Conservation (phyloP, 1,140 invertebrate species). For the Ceratina australensis region DNA sequence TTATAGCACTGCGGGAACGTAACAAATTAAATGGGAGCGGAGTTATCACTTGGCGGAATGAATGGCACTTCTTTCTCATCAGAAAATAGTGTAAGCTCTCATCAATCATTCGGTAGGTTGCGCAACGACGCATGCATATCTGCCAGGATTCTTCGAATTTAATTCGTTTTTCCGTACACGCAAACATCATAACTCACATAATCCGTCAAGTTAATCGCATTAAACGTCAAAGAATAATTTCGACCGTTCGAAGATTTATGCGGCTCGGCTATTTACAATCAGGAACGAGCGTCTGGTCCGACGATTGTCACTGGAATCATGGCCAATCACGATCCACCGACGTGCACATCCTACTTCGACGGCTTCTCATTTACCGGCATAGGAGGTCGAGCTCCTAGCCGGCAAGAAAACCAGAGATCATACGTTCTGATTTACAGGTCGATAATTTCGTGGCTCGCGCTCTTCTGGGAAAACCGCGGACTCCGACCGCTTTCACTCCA, state of each 20-base stretch:
- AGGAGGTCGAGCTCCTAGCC: slow-evolving; percentile 14
- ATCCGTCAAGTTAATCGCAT: slow-evolving; percentile 6
- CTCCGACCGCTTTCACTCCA: slow-evolving; percentile 68
- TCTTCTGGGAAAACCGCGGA: slow-evolving; percentile 69
- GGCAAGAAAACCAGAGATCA: slow-evolving; percentile 52
- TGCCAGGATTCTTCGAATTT: not conserved
- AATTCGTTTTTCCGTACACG: no score
- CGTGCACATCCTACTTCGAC: no score
- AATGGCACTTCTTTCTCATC: slow-evolving; percentile 6
- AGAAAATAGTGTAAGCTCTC: slow-evolving; percentile 5
- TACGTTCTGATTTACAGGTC: slow-evolving; percentile 62
- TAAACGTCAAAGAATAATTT: not conserved
- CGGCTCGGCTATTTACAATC: not conserved
- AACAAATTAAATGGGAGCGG: not conserved
- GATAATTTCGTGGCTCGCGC: slow-evolving; percentile 64
- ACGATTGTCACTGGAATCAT: no score
- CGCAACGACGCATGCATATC: not conserved
- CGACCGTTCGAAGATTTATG: not conserved
- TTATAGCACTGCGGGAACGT: not conserved
- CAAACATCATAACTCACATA: not conserved
- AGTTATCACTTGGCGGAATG: slow-evolving; percentile 1
- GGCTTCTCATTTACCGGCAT: not conserved
- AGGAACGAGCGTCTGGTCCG: not conserved
- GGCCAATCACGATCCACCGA: not conserved
- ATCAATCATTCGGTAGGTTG: slow-evolving; percentile 2